Evolutionary conservation across 2,113 vertebrate genomes (phyloP).

Genomic region (Macquaria australasica): DNA sequence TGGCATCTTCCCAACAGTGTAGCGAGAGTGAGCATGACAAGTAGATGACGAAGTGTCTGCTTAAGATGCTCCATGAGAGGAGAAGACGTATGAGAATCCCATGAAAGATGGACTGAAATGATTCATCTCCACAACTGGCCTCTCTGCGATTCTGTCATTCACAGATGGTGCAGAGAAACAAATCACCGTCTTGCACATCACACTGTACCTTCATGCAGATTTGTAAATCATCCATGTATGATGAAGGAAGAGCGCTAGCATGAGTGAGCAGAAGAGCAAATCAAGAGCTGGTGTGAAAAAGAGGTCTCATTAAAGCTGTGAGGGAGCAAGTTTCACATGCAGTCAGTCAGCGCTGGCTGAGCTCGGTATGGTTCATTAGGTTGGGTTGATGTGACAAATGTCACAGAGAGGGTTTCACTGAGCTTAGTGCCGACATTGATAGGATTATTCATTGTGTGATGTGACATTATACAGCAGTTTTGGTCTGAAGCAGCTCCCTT

Average conservation of each 20-base stretch:
- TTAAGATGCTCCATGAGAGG: conserved; percentile 18
- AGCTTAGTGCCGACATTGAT: conserved; percentile 25
- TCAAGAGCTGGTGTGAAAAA: conserved; percentile 33
- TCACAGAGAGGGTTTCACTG: conserved; percentile 35
- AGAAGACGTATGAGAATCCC: neutral
- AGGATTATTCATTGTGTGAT: conserved; percentile 46
- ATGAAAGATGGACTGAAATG: conserved; percentile 22
- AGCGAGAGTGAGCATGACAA: neutral
- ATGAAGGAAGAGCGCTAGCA: conserved; percentile 27
- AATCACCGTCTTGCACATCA: conserved; percentile 1
- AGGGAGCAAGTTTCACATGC: conserved; percentile 42
- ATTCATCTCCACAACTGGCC: conserved; percentile 31
- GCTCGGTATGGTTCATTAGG: conserved; percentile 64
- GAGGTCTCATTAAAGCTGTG: conserved; percentile 51
- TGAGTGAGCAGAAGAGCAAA: conserved; percentile 35
- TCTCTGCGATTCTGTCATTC: conserved; percentile 7
- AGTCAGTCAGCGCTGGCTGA: conserved; percentile 51
- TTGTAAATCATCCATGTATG: conserved; percentile 39
- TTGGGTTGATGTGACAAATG: conserved; percentile 65
- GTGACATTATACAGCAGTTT: conserved; percentile 23
- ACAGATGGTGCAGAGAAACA: conserved; percentile 35
- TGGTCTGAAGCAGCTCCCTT: neutral
- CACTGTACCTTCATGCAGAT: conserved; percentile 17
- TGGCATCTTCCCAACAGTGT: neutral
- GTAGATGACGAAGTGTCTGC: neutral